Evolutionary conservation across 2,888 invertebrate genomes (phyloP).

Genomic region (Nomada goodeniana): DNA sequence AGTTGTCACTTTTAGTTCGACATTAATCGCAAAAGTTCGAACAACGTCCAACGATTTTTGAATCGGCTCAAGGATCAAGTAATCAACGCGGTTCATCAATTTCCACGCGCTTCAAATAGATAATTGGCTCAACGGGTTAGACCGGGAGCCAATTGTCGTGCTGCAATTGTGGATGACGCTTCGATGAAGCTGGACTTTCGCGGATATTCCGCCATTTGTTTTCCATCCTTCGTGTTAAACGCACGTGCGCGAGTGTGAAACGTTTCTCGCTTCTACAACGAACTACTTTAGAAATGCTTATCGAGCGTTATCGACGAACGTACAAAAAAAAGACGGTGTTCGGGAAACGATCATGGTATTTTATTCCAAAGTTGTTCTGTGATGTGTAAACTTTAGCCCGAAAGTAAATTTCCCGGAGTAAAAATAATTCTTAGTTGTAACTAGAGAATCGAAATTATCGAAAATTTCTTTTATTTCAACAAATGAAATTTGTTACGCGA

Average conservation of each 20-base stretch:
- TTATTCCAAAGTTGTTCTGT: constrained; percentile 58
- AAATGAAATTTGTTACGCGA: background rate
- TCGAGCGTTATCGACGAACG: constrained; percentile 46
- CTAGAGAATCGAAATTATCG: constrained; percentile 19
- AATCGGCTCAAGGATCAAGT: constrained; percentile 11
- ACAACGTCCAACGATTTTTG: constrained; percentile 12
- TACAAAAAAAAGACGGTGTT: constrained; percentile 46
- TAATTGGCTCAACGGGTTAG: constrained; percentile 15
- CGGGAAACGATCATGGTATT: constrained; percentile 47
- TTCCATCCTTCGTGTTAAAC: constrained; percentile 9
- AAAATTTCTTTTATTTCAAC: constrained; percentile 9
- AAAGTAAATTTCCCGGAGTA: constrained; percentile 22
- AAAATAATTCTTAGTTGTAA: constrained; percentile 31
- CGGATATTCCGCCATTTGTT: constrained; percentile 68
- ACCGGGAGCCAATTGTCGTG: constrained; percentile 35
- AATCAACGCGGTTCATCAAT: constrained; percentile 5
- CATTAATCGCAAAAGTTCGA: background rate
- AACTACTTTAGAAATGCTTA: constrained; percentile 46
- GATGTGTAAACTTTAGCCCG: constrained; percentile 47
- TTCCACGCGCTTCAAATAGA: constrained; percentile 27
- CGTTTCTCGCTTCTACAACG: constrained; percentile 59
- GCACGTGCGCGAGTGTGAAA: constrained; percentile 47
- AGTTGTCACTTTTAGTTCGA: background rate
- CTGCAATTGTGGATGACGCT: constrained; percentile 58
- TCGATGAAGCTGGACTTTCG: constrained; percentile 70